Evolutionary conservation across 2,113 vertebrate species (phyloP).

Genomic region (Turdus rufiventris): DNA sequence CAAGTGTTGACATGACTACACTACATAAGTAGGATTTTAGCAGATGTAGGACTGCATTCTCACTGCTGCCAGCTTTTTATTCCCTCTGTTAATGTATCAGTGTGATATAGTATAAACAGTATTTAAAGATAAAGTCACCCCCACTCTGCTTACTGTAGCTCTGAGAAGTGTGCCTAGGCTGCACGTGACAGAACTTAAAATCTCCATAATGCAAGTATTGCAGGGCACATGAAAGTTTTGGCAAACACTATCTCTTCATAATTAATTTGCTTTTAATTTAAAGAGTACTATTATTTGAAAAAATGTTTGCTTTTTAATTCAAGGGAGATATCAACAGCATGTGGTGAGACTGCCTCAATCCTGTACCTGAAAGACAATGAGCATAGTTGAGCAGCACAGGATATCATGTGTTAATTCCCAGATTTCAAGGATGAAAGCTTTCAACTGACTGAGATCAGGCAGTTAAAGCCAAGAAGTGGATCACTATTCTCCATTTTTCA

Average conservation of each 20-base stretch:
- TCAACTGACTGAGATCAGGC: neutral
- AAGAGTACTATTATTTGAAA: neutral
- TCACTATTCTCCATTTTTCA: neutral
- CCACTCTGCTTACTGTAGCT: neutral
- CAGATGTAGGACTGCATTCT: neutral
- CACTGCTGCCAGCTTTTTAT: neutral
- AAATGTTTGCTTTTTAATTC: neutral
- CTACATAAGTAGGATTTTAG: neutral
- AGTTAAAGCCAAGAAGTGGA: neutral
- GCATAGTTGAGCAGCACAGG: neutral
- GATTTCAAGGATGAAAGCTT: neutral
- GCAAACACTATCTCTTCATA: neutral
- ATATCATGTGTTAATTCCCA: neutral
- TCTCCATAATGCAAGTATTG: neutral
- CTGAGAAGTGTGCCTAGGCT: neutral
- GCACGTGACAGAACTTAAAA: neutral
- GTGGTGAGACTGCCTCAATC: neutral
- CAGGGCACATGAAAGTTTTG: neutral
- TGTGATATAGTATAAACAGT: neutral
- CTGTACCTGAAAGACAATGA: neutral
- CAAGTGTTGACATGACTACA: neutral
- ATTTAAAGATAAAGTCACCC: neutral
- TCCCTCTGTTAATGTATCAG: neutral
- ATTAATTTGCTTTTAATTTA: neutral
- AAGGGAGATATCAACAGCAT: neutral